Evolutionary conservation across 2,888 invertebrate species (phyloP).

Genomic region (Tenthredo amoena): DNA sequence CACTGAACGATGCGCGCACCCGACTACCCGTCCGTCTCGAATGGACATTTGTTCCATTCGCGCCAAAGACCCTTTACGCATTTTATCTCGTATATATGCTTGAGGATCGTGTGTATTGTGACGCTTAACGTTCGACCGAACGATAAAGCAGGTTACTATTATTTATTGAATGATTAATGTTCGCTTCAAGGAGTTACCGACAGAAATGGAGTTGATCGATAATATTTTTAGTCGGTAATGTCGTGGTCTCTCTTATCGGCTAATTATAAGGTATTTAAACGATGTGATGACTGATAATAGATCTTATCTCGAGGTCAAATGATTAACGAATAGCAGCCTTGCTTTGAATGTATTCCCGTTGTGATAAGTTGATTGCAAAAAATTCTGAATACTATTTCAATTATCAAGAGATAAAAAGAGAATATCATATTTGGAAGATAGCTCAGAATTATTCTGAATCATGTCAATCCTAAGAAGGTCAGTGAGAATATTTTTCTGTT

Average conservation of each 20-base stretch:
- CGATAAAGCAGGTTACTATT: background rate
- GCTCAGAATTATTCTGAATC: background rate
- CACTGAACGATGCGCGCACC: constrained; percentile 44
- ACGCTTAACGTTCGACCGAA: background rate
- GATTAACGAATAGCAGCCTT: background rate
- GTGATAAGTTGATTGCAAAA: background rate
- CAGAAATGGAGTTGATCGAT: background rate
- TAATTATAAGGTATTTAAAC: background rate
- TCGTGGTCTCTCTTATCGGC: background rate
- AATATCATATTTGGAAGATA: background rate
- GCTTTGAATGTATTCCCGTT: background rate
- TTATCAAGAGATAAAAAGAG: background rate
- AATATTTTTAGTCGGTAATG: background rate
- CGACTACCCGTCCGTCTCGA: constrained; percentile 8
- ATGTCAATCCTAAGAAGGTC: constrained; percentile 7
- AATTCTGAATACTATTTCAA: background rate
- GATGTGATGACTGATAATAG: background rate
- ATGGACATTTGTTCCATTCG: constrained; percentile 38
- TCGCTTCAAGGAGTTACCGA: background rate
- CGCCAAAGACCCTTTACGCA: constrained; percentile 45
- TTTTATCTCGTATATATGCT: background rate
- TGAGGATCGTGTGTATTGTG: background rate
- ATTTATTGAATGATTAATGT: background rate
- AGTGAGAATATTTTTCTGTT: background rate
- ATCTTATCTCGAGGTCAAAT: background rate